These are phyloP conservation scores for Dermatemys mawii DNA, from an alignment of 2,113 vertebrate species.

Conservation along the genomic window DNA sequence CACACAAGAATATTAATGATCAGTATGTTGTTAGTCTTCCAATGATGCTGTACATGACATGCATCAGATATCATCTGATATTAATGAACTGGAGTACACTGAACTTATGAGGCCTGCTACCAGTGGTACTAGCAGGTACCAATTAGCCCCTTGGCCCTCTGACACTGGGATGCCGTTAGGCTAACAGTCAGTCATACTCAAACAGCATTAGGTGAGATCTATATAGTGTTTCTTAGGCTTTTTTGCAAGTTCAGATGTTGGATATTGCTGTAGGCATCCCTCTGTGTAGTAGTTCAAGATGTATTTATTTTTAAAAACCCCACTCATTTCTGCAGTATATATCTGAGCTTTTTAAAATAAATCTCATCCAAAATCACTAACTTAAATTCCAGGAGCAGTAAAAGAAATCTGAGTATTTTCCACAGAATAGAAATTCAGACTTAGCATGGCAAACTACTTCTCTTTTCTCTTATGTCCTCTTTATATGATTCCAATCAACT, in stretches of 20 bases:
- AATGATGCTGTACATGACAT: background rate
- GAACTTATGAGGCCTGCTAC: background rate
- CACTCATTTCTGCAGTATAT: background rate
- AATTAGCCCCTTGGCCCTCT: background rate
- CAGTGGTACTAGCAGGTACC: background rate
- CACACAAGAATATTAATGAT: background rate
- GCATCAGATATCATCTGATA: background rate
- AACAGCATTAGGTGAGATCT: background rate
- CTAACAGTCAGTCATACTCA: background rate
- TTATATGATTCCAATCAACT: background rate
- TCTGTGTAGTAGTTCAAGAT: background rate
- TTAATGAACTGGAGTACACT: background rate
- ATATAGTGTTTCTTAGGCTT: fast-evolving
- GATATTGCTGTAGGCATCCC: background rate
- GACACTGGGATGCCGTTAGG: background rate
- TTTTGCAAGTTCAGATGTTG: background rate
- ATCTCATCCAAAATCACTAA: background rate
- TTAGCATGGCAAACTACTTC: background rate
- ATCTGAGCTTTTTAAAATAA: background rate
- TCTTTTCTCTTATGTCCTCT: background rate
- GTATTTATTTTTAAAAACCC: background rate
- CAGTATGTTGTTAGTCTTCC: background rate
- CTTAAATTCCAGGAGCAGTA: background rate
- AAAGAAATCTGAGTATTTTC: background rate
- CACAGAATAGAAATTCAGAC: background rate